Evolutionary conservation across 1,140 invertebrate genomes (phyloP), one percentile per base, ranked within the genome.

Genomic region (Zaprionus ornatus): DNA sequence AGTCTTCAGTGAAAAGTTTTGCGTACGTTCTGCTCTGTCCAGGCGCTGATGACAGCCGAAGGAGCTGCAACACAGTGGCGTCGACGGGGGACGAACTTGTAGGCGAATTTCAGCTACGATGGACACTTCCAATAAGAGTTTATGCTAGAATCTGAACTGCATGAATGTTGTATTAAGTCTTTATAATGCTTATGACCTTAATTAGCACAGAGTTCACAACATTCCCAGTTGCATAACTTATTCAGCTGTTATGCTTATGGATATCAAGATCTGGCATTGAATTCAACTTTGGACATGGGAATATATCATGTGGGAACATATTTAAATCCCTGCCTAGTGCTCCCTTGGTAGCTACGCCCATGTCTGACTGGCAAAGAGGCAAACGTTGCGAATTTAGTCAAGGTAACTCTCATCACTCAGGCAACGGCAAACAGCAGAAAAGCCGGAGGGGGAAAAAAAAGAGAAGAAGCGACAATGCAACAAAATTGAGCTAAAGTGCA

Each of bases 401-500:
- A 70, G 60, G 73, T 75, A 75, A 70, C 67, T 59, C 67, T 52
- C 73, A 75, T 59, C 60, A 64, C 59, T 61, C 50, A 57, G 37
- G 64, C 64, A 57, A 68, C 32, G 29, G 50, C 61, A 68, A 68
- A 56, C 56, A 68, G 67, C 60, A 57, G 40, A 17, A 45, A 45
- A 45, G 6, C 15, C 35, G 42, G 25, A 19, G 13, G 42, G 25
- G 17, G 13, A 21, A 40, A 27, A 19, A 62, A 63, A 61, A 40
- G 13, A 15, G 54, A 66, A 59, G 65, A 59, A 71, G 52, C 59
- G 72, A 74, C 66, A 74, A 74, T 74, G 72, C 57, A 64, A 62
- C 73, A 70, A 74, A 69, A 69, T 69, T 74, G 65, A 69, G 65
- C 65, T 56, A 21, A 74, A 63, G 57, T 61, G 60, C 15, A 63